Base-by-base conservation (phyloP, 23 tunicate genomes). In the Phallusia fumigata region DNA sequence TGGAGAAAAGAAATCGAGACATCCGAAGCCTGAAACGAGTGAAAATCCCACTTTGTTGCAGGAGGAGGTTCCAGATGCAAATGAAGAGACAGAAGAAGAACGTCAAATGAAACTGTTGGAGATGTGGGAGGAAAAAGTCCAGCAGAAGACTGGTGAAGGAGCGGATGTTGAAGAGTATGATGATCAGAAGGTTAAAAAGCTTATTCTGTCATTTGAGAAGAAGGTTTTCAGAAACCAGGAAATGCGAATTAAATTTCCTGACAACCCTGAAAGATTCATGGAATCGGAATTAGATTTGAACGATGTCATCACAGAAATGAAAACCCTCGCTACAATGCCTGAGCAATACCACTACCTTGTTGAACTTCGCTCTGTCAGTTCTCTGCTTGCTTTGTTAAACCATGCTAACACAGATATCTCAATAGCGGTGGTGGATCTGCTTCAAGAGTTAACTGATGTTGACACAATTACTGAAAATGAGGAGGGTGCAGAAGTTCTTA, bases 201-300 rank as follows among this genome's bases (percentile, higher is more conserved):
- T 96, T 32, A 88, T 96, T 45, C 73, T 91, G 3, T 81, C 96
- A 24, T 96, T 96, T 58, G 99, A 96, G 64, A 96, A 96, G 65
- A 84, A 95, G 33, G 90, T 89, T 35, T 76, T 80, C 1, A 96
- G 81, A 78, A 96, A 96, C 81, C 99, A 96, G 65, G 96, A 96
- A 79, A 91, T 90, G 99, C 69, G 99, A 58, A 96, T 96, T 16
- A 96, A 96, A 52, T 91, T 87, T 65, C 88, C 96, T 0, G 93
- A 96, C 76, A 91, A 82, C 64, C 99, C 99, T 22, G 99, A 91
- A 64, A 91, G 92, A 64, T 94, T 94, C 65, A 94, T 94, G 98
- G 98, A 94, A 65, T 94, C 98, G 0, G 98, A 94, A 76, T 58
- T 94, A 0, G 98, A 94, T 36, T 80, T 94, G 69, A 94, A 94